These are phyloP conservation scores for Brachyhypopomus gauderio DNA, from an alignment of 2,113 vertebrate genomes.

Conservation along the genomic window DNA sequence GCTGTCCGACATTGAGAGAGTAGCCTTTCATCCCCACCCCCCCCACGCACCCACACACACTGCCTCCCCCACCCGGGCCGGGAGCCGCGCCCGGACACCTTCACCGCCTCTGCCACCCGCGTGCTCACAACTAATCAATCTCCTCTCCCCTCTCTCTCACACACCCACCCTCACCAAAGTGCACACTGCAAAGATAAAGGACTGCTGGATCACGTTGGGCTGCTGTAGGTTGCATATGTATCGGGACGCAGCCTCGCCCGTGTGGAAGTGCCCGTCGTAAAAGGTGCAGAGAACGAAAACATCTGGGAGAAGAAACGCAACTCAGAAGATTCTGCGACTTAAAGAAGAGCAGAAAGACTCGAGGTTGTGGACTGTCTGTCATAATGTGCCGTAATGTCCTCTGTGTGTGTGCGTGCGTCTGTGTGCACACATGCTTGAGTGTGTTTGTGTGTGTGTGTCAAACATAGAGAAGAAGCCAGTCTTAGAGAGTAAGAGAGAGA, in stretches of 20 bases:
- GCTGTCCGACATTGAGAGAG: constrained; percentile 78
- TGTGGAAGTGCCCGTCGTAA: constrained; percentile 8
- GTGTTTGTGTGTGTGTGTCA: too few species aligned
- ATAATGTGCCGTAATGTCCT: constrained; percentile 2
- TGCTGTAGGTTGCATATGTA: constrained; percentile 46
- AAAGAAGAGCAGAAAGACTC: too few species aligned
- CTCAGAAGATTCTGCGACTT: neutral
- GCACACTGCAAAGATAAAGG: constrained; percentile 45
- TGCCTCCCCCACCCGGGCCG: too few species aligned
- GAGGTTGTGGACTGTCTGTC: neutral
- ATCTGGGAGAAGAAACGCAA: constrained; percentile 3
- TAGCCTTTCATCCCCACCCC: constrained; percentile 76
- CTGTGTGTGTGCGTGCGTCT: neutral
- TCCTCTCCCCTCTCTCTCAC: constrained; percentile 71
- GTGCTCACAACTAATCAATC: constrained; percentile 82
- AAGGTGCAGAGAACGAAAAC: constrained; percentile 24
- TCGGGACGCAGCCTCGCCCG: neutral
- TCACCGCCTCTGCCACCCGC: constrained; percentile 73
- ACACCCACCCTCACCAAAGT: constrained; percentile 35
- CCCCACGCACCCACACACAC: constrained; percentile 48
- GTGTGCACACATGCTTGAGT: too few species aligned
- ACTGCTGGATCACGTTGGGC: constrained; percentile 34
- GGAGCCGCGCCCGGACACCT: too few species aligned
- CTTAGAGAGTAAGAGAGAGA: too few species aligned
- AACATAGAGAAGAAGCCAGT: too few species aligned